Evolutionary conservation across 2,797 vertebrate species (phyloP).

Genomic region (Lindbergichthys nudifrons): DNA sequence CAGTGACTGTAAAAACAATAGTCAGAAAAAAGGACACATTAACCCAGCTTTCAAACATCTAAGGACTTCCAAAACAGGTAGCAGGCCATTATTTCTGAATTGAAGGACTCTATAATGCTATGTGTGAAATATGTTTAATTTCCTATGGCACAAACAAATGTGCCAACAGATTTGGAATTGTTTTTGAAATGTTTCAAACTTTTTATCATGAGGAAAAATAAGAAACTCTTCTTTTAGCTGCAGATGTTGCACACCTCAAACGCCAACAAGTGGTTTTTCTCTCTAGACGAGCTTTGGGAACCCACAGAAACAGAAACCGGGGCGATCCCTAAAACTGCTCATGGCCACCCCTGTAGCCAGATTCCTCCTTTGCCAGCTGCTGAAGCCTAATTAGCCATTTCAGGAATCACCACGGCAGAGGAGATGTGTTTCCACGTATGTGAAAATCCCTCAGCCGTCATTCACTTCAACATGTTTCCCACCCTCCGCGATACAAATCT

Average conservation of each 20-base stretch:
- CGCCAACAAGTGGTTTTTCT: slow-evolving; percentile 30
- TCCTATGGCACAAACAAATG: background rate
- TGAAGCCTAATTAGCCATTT: slow-evolving; percentile 81
- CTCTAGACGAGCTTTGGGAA: slow-evolving; percentile 1
- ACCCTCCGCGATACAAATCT: slow-evolving; percentile 65
- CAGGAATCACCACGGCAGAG: slow-evolving; percentile 74
- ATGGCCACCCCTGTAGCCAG: slow-evolving; percentile 71
- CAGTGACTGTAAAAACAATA: background rate
- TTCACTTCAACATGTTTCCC: slow-evolving; percentile 70
- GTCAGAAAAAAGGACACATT: background rate
- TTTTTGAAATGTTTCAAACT: background rate
- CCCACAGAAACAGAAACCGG: slow-evolving; percentile 58
- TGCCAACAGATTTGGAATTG: background rate
- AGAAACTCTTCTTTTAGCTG: slow-evolving; percentile 16
- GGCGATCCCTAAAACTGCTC: slow-evolving; percentile 42
- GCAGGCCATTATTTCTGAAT: too few species aligned
- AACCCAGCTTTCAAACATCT: background rate
- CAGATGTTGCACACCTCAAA: slow-evolving; percentile 32
- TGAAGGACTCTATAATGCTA: background rate
- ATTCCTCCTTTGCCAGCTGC: slow-evolving; percentile 73
- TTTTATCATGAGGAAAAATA: slow-evolving; percentile 9
- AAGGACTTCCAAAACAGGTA: background rate
- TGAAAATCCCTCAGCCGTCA: slow-evolving; percentile 63
- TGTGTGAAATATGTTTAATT: background rate
- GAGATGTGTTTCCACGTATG: slow-evolving; percentile 78